Base-by-base conservation (phyloP, 2,888 invertebrate species). In the Meiosimyza decipiens region DNA sequence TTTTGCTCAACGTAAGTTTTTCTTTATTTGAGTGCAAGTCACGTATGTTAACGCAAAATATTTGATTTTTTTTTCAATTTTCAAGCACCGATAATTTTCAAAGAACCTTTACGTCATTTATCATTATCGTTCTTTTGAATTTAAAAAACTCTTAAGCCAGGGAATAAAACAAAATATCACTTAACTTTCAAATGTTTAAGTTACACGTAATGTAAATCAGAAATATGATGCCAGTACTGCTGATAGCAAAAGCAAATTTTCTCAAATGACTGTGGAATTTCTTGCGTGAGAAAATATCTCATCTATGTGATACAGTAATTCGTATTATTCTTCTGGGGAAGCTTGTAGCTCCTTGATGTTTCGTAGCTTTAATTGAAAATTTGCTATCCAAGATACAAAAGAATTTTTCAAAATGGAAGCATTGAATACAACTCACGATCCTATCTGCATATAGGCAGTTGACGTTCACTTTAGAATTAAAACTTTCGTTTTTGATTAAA, bases 61-160 rank as follows among this genome's bases (percentile, higher is more conserved):
- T 59, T 22, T 18, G 28, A 28, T 28, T 22, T 28, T 22, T 16
- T 16, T 59, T 59, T 22, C 12, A 28, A 22, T 51, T 64, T 64
- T 51, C 22, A 22, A 64, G 51, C 15, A 51, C 40, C 49, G 12
- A 64, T 64, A 64, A 64, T 64, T 64, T 64, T 51, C 28, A 15
- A 7, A 64, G 16, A 7, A 18, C 28, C n/a, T 40, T 47, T 40
- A 28, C 51, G 22, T 64, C 64, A 22, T 64, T 15, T 50, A 64
- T 64, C 64, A 64, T 64, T 64, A 64, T 51, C 50, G 51, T 64
- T 64, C 64, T 50, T 51, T 64, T 64, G 50, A 52, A 28, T 28
- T 52, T 51, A 64, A 51, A 51, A 64, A 64, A 64, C 22, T 51
- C 28, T 64, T n/a, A 15, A 63, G 47, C 7, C 40, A 7, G 12